These are phyloP conservation scores for Pristionchus japonicus DNA, from an alignment of 2,888 invertebrate species.

Conservation along the genomic window DNA sequence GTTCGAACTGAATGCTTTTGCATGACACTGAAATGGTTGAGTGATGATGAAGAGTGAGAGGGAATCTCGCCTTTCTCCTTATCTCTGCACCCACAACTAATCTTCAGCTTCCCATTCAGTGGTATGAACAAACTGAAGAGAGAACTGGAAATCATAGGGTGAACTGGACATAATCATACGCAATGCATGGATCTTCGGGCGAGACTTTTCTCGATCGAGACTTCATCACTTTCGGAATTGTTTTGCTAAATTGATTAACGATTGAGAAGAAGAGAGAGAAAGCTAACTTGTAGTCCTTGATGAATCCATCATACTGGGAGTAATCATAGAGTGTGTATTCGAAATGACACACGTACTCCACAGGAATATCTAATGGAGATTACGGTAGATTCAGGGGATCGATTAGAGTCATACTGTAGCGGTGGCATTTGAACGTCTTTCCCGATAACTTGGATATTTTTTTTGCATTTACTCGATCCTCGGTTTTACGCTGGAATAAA, in stretches of 20 bases:
- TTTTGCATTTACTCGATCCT: background rate
- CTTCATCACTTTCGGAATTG: background rate
- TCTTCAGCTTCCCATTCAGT: background rate
- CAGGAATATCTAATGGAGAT: background rate
- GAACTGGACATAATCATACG: background rate
- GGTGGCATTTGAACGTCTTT: background rate
- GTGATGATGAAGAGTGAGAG: background rate
- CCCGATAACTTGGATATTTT: background rate
- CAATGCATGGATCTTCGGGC: background rate
- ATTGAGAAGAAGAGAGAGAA: background rate
- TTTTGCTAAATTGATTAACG: background rate
- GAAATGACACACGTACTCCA: background rate
- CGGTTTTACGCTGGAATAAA: background rate
- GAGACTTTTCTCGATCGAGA: background rate
- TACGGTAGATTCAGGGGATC: background rate
- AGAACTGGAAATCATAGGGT: background rate
- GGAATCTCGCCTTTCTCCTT: background rate
- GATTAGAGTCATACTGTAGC: background rate
- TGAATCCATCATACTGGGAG: background rate
- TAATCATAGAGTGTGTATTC: background rate
- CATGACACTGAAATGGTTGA: background rate
- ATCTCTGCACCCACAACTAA: background rate
- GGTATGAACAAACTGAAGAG: background rate
- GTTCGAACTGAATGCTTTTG: background rate
- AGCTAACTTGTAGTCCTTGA: background rate